Evolutionary conservation across 2,888 invertebrate genomes (phyloP), one percentile per base, ranked within the genome.

Genomic region (Plagodis pulveraria): DNA sequence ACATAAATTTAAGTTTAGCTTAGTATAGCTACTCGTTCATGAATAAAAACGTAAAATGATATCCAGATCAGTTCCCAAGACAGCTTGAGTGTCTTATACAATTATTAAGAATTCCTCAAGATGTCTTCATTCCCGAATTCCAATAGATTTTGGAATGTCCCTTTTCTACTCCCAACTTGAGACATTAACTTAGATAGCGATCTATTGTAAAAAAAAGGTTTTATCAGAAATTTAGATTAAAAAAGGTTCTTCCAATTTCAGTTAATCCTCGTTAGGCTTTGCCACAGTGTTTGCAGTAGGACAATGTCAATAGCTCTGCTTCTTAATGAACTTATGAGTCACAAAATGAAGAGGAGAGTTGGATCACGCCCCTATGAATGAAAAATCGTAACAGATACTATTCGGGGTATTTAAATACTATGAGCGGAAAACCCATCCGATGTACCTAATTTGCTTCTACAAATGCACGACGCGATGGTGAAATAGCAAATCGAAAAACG

Each of bases 211-310:
- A 72, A 69, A 59, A 58, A 62, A 63, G 58, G 50, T 54, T 71
- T 66, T 73, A 74, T 77, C 70, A 69, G 55, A 45, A 67, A 74
- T 76, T 76, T 76, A 74, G 73, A 76, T 77, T 68, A 70, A 73
- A 72, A 74, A 77, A 73, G 68, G 63, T 64, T 62, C 46, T 62
- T 58, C 58, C 67, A 65, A 63, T 68, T 68, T 66, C 63, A 56
- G 58, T 64, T 56, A 62, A 64, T 64, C 56, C 62, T 58, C 62
- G 46, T 63, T 67, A 59, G 44, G 50, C 8, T 11, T 33, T 38
- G 38, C 5, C 45, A 54, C 52, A 59, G 58, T 35, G 33, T 43
- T 41, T 22, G 32, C 34, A 52, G 56, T 32, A 22, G 38, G 36
- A 35, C 6, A 10, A 2, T 22, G 22, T 22, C 22, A 1, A 2